A percentile compares a stretch with the other conserved stretches of the same genome.
These are phyloP conservation scores for Drosophila bipectinata DNA, from an alignment of 1,140 invertebrate species.

Conservation along the genomic window DNA sequence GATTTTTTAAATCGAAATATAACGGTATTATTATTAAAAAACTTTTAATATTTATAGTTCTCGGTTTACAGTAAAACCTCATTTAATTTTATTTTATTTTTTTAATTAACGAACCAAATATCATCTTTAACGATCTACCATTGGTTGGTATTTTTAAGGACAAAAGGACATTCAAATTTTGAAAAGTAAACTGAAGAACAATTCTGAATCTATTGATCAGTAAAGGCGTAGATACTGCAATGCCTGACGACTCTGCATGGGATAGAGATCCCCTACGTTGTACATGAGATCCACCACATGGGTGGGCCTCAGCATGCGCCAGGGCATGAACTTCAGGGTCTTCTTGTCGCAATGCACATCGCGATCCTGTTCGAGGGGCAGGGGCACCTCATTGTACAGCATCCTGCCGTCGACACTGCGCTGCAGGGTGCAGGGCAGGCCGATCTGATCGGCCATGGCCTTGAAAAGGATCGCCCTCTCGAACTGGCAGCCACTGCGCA, in stretches of 20 bases:
- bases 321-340: conserved; percentile 84
- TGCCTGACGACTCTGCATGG: conserved; percentile 83
- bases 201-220: conserved; percentile 1
- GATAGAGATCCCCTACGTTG: conserved; percentile 85
- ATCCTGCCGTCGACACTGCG: conserved; percentile 85
- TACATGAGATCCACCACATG: conserved; percentile 87
- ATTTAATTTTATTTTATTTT: neutral
- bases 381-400: conserved; percentile 87
- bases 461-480: conserved; percentile 89
- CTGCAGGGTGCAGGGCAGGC: conserved; percentile 86
- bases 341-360: conserved; percentile 75
- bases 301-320: conserved; percentile 86
- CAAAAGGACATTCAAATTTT: neutral
- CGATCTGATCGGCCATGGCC: conserved; percentile 87
- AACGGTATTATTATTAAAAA: neutral
- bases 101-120: neutral
- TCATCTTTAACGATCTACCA: neutral
- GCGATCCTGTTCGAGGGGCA: conserved; percentile 84
- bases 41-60: neutral
- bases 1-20: neutral
- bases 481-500: conserved; percentile 86
- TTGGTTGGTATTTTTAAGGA: neutral
- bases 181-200: neutral
- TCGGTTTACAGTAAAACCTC: neutral
- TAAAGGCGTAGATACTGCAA: conserved; percentile 73